phyloP scores from a whole-genome alignment of 1,140 invertebrate genomes.

The Parapsyche elsis region DNA sequence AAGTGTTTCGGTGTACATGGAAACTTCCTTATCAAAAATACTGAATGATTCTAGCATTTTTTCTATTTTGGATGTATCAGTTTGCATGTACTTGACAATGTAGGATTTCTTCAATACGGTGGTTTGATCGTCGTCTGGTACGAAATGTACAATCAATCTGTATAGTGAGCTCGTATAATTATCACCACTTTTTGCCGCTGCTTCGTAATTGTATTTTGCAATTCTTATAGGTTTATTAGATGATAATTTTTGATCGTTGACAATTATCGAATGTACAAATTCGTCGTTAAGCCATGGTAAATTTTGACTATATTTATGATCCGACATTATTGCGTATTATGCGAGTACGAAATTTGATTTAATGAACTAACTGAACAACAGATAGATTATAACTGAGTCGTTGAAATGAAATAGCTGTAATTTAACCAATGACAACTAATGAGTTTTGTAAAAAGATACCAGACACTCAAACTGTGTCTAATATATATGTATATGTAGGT shows the following conservation, averaged over 20 bases:
- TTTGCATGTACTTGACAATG: conserved; percentile 44
- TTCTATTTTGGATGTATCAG: neutral
- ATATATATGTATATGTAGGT: no score
- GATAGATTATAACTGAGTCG: no score
- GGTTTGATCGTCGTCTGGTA: neutral
- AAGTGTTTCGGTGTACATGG: conserved; percentile 46
- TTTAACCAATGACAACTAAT: no score
- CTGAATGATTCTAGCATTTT: conserved; percentile 12
- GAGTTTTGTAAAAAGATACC: no score
- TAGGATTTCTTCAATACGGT: conserved; percentile 20
- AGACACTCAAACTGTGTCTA: no score
- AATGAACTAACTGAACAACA: no score
- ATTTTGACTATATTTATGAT: neutral
- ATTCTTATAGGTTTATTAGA: conserved; percentile 18
- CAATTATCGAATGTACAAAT: conserved; percentile 38
- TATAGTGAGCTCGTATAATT: conserved; percentile 44
- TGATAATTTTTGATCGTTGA: neutral
- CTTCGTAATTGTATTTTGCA: neutral
- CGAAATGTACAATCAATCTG: conserved; percentile 22
- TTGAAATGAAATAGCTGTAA: no score
- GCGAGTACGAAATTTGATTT: no score
- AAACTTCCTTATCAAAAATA: conserved; percentile 44
- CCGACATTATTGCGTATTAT: no score
- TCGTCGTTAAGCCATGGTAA: conserved; percentile 44
- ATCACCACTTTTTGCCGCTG: conserved; percentile 33